These are phyloP conservation scores for Celastrina argiolus DNA, from an alignment of 2,888 invertebrate genomes.

Conservation along the genomic window DNA sequence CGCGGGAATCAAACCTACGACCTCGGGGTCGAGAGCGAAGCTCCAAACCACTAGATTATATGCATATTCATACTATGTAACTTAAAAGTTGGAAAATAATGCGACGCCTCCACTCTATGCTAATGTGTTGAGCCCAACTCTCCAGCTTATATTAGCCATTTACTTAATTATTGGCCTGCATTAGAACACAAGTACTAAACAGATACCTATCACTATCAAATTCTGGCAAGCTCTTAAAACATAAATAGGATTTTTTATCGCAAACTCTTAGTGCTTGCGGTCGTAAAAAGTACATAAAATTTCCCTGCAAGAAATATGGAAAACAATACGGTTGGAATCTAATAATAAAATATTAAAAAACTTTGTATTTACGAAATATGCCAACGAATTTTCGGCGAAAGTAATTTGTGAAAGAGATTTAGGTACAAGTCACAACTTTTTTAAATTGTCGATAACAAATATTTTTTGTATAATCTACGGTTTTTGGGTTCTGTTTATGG, in stretches of 20 bases:
- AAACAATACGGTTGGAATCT: conserved; percentile 10
- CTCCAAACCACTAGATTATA: too few species aligned
- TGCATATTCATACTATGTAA: too few species aligned
- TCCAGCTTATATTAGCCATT: background rate
- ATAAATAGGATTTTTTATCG: background rate
- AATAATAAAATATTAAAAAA: conserved; percentile 18
- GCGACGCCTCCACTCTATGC: background rate
- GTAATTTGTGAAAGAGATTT: conserved; percentile 9
- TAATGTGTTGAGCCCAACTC: background rate
- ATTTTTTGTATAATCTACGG: background rate
- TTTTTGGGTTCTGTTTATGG: background rate
- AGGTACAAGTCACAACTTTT: conserved; percentile 27
- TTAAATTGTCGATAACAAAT: conserved; percentile 27
- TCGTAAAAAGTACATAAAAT: conserved; percentile 15
- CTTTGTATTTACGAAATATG: conserved; percentile 14
- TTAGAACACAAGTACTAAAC: background rate
- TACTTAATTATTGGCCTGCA: background rate
- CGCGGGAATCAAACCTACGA: too few species aligned
- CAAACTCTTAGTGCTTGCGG: conserved; percentile 2
- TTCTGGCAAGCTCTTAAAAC: background rate
- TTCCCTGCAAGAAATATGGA: conserved; percentile 8
- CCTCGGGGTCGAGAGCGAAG: too few species aligned
- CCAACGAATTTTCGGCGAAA: conserved; percentile 14
- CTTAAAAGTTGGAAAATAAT: too few species aligned
- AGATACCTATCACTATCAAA: background rate